phyloP scores from a whole-genome alignment of 92 coral and sea anemone genomes.

The Epizoanthus fatuus region DNA sequence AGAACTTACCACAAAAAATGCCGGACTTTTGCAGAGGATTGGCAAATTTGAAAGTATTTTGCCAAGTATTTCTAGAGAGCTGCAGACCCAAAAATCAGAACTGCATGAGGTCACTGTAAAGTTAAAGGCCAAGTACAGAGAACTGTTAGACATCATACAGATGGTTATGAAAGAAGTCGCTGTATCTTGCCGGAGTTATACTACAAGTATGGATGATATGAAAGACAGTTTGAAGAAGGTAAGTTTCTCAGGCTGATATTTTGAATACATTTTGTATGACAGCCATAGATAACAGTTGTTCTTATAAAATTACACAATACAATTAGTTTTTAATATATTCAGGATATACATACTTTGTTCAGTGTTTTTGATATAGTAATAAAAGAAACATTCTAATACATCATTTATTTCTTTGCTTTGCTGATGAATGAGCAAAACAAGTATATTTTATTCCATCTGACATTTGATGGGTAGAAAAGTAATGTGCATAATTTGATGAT shows the following conservation, averaged over 20 bases:
- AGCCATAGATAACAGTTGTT: neutral
- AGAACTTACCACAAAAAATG: constrained; percentile 17
- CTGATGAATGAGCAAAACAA: too few relatives aligned
- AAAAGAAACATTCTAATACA: too few relatives aligned
- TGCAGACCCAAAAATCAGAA: constrained; percentile 52
- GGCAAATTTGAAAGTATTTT: constrained; percentile 17
- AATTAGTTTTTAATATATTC: too few relatives aligned
- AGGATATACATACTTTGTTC: too few relatives aligned
- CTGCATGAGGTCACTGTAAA: constrained; percentile 51
- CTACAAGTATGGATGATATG: neutral
- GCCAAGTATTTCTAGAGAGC: constrained; percentile 32
- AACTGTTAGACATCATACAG: constrained; percentile 30
- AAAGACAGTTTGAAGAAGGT: constrained; percentile 35
- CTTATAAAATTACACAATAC: neutral
- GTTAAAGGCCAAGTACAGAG: constrained; percentile 41
- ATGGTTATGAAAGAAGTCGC: constrained; percentile 37
- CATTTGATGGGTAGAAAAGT: too few relatives aligned
- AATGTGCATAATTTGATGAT: too few relatives aligned
- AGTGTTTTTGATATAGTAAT: too few relatives aligned
- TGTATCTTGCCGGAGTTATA: constrained; percentile 40
- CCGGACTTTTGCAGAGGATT: constrained; percentile 27
- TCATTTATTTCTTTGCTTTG: too few relatives aligned
- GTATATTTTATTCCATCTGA: too few relatives aligned
- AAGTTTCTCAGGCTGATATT: neutral
- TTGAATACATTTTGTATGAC: neutral